Evolutionary conservation across 2,888 invertebrate genomes (phyloP).

Genomic region (Ganaspis brasiliensis): DNA sequence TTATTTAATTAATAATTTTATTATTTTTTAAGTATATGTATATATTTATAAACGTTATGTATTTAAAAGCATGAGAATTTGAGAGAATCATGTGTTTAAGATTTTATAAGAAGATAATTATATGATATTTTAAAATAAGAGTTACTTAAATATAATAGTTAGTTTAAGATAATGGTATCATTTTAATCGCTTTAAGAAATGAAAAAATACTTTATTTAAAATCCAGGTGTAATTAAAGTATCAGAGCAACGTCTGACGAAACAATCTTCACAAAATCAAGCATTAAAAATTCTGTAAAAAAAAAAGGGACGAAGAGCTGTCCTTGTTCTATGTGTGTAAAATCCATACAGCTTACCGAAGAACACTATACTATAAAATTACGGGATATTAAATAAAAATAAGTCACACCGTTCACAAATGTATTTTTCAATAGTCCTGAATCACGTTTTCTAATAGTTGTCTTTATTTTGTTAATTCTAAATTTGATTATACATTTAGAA

Average conservation of each 20-base stretch:
- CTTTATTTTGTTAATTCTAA: too few species aligned
- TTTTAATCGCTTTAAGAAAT: too few species aligned
- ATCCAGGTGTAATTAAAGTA: slow-evolving; percentile 43
- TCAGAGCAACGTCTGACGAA: slow-evolving; percentile 48
- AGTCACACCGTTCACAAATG: slow-evolving; percentile 76
- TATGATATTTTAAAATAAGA: too few species aligned
- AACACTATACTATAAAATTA: slow-evolving; percentile 80
- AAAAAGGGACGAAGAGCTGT: slow-evolving; percentile 72
- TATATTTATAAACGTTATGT: not conserved
- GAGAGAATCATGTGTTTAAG: too few species aligned
- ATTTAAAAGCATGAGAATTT: not conserved
- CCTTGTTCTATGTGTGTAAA: slow-evolving; percentile 79
- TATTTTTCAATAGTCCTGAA: slow-evolving; percentile 14
- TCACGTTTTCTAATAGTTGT: slow-evolving; percentile 44
- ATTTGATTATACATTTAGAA: too few species aligned
- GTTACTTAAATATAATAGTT: too few species aligned
- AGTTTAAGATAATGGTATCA: too few species aligned
- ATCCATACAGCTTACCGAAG: slow-evolving; percentile 80
- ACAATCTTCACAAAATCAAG: slow-evolving; percentile 53
- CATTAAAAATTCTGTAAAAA: slow-evolving; percentile 72
- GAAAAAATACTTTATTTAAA: not conserved
- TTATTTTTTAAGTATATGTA: not conserved
- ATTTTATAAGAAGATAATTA: too few species aligned
- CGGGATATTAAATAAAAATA: slow-evolving; percentile 80
- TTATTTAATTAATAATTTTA: not conserved